phyloP scores from a whole-genome alignment of 2,797 vertebrate genomes.

The Myotis myotis region DNA sequence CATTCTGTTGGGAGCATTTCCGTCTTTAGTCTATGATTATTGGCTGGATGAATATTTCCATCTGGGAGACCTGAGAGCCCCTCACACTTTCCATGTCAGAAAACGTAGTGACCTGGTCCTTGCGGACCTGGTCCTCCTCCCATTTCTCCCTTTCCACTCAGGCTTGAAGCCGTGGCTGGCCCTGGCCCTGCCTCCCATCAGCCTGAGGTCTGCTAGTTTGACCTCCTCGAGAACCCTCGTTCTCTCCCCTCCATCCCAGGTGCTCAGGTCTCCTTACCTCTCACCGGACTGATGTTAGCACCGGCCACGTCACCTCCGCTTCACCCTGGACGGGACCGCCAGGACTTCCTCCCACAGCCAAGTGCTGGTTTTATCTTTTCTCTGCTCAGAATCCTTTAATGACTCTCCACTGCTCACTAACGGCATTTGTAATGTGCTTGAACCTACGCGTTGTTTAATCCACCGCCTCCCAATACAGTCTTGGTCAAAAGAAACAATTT shows the following conservation, averaged over 20 bases:
- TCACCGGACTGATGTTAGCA: background rate
- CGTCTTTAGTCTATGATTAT: background rate
- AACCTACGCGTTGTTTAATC: background rate
- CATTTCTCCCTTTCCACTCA: background rate
- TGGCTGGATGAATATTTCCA: background rate
- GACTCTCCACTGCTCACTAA: background rate
- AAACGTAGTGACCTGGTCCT: background rate
- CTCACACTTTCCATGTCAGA: background rate
- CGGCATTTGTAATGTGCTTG: background rate
- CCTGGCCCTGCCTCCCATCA: background rate
- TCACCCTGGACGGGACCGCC: background rate
- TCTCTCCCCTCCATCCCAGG: background rate
- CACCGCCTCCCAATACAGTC: background rate
- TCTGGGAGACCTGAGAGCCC: background rate
- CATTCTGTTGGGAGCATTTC: background rate
- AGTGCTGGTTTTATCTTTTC: background rate
- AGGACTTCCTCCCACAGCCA: background rate
- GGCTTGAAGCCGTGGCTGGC: background rate
- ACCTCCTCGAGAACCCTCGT: background rate
- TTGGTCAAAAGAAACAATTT: background rate
- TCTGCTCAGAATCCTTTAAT: background rate
- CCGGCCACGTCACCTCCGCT: background rate
- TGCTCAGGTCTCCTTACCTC: background rate
- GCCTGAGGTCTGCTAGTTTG: background rate
- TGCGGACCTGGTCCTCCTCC: background rate